These are phyloP conservation scores for Chrysolina americana DNA, from an alignment of 2,888 invertebrate species.

Conservation along the genomic window DNA sequence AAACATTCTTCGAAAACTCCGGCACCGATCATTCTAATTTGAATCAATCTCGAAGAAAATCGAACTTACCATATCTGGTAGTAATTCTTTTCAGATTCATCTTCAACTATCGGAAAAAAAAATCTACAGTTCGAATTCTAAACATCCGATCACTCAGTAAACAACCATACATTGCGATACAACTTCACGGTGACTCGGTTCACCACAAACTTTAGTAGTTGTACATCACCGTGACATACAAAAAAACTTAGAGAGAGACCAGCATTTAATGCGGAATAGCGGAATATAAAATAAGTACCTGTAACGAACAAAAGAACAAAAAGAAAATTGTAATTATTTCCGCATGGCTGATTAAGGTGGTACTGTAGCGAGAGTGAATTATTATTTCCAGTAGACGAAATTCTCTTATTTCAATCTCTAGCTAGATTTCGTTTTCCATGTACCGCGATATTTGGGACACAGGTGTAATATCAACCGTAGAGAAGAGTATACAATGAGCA, in stretches of 20 bases:
- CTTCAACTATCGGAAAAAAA: neutral
- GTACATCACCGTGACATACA: neutral
- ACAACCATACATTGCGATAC: conserved; percentile 13
- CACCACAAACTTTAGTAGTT: neutral
- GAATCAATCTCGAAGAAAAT: neutral
- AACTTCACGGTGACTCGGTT: conserved; percentile 1
- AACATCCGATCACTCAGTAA: conserved; percentile 9
- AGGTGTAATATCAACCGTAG: neutral
- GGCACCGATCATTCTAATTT: neutral
- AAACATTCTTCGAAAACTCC: neutral
- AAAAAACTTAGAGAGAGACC: conserved; percentile 21
- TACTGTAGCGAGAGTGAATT: conserved; percentile 13
- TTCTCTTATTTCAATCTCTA: conserved; percentile 7
- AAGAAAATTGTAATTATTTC: conserved; percentile 30
- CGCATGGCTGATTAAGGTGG: conserved; percentile 21
- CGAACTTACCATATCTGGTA: neutral
- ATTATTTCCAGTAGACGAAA: conserved; percentile 10
- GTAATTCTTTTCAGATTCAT: neutral
- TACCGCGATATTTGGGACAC: neutral
- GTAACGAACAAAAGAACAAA: conserved; percentile 23
- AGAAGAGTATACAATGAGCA: no score
- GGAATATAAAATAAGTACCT: conserved; percentile 23
- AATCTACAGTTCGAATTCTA: neutral
- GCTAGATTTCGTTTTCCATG: neutral
- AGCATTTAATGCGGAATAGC: conserved; percentile 20